Conservation (phyloP, 2,113 vertebrate genomes). For the Mus spicilegus region DNA sequence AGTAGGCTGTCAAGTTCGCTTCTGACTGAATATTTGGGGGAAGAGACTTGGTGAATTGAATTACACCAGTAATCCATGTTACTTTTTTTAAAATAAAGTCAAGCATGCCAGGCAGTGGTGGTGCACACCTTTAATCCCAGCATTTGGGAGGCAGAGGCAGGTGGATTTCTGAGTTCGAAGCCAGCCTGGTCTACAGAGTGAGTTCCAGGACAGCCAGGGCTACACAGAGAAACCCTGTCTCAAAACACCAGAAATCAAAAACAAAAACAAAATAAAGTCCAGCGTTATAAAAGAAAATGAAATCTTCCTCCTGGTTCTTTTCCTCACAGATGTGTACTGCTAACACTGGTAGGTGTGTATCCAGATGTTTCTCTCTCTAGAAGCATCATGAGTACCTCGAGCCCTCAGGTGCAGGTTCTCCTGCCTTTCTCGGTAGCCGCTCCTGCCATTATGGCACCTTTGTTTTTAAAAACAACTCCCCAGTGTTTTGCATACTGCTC, state of each 20-base stretch:
- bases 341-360: neutral
- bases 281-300: neutral
- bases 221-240: too few relatives aligned
- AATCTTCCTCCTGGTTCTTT: neutral
- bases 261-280: neutral
- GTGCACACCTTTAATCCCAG: too few relatives aligned
- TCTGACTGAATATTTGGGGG: neutral
- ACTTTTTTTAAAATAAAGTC: neutral
- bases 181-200: too few relatives aligned
- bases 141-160: too few relatives aligned
- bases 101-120: too few relatives aligned
- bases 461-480: neutral
- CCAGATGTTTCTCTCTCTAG: constrained; percentile 13
- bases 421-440: constrained; percentile 88
- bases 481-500: neutral
- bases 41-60: constrained; percentile 23
- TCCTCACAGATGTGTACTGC: neutral
- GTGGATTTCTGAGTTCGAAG: too few relatives aligned
- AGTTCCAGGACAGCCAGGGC: too few relatives aligned
- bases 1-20: constrained; percentile 11
- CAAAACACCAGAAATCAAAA: too few relatives aligned
- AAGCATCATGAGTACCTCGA: neutral
- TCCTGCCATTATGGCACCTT: constrained; percentile 96
- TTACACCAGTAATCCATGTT: neutral
- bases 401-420: neutral